phyloP scores from a whole-genome alignment of 2,797 vertebrate genomes.

The Gymnothorax reevesii region DNA sequence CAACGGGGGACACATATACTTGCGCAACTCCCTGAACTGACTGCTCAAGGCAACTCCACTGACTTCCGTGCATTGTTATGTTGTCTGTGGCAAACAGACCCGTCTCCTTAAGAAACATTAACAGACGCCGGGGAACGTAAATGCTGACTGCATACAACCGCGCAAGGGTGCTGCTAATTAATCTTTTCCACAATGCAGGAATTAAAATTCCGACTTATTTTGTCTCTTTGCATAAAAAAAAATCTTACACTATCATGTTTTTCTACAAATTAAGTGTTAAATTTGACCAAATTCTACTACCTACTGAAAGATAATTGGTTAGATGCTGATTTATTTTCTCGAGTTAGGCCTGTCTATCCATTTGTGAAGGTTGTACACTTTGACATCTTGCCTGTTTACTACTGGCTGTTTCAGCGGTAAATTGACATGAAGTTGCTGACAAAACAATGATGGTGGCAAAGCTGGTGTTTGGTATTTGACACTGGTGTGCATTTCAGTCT shows the following conservation, averaged over 20 bases:
- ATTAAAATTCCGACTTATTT: background rate
- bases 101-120: background rate
- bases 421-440: background rate
- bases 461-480: background rate
- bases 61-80: slow-evolving; percentile 21
- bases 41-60: background rate
- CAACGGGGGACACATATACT: slow-evolving; percentile 8
- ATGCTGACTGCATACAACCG: background rate
- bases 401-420: background rate
- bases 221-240: background rate
- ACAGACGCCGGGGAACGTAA: background rate
- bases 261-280: too few relatives aligned
- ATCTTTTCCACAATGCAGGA: background rate
- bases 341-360: background rate
- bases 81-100: background rate
- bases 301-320: background rate
- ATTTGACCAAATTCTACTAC: background rate
- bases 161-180: background rate
- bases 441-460: background rate
- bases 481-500: background rate
- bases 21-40: background rate
- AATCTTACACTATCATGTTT: too few relatives aligned
- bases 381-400: background rate
- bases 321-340: background rate
- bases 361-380: background rate